These are phyloP conservation scores for Andrena bicolor DNA, from an alignment of 2,888 invertebrate species.

Conservation along the genomic window DNA sequence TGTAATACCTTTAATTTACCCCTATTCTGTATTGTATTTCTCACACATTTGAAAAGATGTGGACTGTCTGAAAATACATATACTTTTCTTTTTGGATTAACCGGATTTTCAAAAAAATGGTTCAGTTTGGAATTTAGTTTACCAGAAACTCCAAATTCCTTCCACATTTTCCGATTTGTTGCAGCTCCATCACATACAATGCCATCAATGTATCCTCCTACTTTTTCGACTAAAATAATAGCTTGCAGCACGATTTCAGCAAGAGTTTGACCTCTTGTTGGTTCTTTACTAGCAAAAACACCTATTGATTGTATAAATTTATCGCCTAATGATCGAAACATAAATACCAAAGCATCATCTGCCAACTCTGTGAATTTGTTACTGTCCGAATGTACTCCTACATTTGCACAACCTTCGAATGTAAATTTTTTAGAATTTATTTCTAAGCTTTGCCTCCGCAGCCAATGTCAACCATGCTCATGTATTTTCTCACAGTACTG, in stretches of 20 bases:
- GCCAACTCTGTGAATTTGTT: background rate
- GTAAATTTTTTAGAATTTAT: background rate
- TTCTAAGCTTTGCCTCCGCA: background rate
- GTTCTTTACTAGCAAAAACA: background rate
- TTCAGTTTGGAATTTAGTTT: background rate
- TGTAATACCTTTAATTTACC: constrained; percentile 1
- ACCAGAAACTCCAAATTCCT: constrained; percentile 1
- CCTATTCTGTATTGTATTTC: background rate
- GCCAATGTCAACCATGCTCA: no score
- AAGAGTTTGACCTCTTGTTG: background rate
- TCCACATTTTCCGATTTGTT: background rate
- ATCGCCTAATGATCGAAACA: constrained; percentile 4
- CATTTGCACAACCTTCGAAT: background rate
- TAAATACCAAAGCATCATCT: constrained; percentile 4
- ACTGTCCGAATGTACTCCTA: background rate
- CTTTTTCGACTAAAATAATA: background rate
- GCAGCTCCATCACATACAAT: background rate
- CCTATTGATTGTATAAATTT: background rate
- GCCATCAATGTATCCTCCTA: constrained; percentile 1
- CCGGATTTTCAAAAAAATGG: background rate
- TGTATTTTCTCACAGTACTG: background rate
- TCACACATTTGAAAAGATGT: background rate
- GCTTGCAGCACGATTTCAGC: background rate
- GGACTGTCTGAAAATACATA: constrained; percentile 4
- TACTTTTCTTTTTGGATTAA: background rate